phyloP scores from a whole-genome alignment of 2,113 vertebrate species.

The Antennarius striatus region DNA sequence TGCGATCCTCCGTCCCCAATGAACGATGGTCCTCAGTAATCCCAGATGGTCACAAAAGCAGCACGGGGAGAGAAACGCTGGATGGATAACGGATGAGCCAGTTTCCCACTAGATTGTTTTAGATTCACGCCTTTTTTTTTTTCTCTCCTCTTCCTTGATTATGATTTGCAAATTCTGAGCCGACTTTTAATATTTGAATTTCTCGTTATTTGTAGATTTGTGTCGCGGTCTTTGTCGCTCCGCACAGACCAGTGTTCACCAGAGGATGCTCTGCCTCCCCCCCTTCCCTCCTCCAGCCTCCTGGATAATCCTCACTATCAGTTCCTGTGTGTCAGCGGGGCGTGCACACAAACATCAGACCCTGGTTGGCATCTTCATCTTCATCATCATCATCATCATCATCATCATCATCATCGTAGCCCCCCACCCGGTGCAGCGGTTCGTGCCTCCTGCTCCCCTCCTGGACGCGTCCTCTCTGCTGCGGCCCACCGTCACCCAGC shows the following conservation, averaged over 20 bases:
- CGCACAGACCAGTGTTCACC: conserved; percentile 10
- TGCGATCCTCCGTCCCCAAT: conserved; percentile 55
- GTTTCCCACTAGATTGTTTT: conserved; percentile 18
- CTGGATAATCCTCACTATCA: conserved; percentile 64
- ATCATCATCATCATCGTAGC: conserved; percentile 32
- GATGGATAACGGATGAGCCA: too few relatives aligned
- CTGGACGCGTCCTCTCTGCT: conserved; percentile 33
- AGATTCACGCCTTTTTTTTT: conserved; percentile 26
- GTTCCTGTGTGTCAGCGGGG: conserved; percentile 56
- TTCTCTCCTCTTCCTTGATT: conserved; percentile 8
- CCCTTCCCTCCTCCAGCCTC: conserved; percentile 58
- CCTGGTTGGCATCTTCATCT: conserved; percentile 40
- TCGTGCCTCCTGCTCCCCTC: conserved; percentile 26
- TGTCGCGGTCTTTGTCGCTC: not conserved
- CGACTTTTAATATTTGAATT: too few relatives aligned
- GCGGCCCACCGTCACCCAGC: conserved; percentile 29
- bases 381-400: conserved; percentile 36
- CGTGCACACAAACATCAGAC: conserved; percentile 44
- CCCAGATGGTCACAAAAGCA: conserved; percentile 42
- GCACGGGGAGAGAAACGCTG: not conserved
- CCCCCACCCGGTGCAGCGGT: conserved; percentile 34
- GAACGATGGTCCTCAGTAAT: conserved; percentile 32
- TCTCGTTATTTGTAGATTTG: too few relatives aligned
- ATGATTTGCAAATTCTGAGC: too few relatives aligned
- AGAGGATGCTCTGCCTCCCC: conserved; percentile 68